A percentile compares a stretch with the other conserved stretches of the same genome.
These are phyloP conservation scores for Colostygia pectinataria DNA, from an alignment of 2,888 invertebrate genomes.

Conservation along the genomic window DNA sequence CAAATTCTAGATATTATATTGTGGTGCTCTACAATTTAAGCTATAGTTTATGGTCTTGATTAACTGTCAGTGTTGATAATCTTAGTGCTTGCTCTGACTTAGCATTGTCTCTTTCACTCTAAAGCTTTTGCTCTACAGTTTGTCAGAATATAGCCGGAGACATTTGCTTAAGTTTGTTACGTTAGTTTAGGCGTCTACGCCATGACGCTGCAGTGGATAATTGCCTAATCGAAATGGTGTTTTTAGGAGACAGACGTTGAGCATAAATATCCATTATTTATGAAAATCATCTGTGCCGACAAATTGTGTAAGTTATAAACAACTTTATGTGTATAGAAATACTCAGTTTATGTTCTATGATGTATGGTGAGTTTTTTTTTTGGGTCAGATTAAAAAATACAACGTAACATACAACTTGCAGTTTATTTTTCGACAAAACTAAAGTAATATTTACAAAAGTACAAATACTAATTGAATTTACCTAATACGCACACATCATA, in stretches of 20 bases:
- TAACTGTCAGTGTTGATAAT: no score
- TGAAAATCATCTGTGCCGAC: conserved; percentile 58
- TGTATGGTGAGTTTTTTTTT: conserved; percentile 6
- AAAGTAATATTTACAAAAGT: conserved; percentile 43
- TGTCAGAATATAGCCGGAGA: no score
- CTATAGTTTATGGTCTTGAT: no score
- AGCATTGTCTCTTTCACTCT: no score
- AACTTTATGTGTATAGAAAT: no score
- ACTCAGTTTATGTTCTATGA: conserved; percentile 10
- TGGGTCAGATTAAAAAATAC: conserved; percentile 6
- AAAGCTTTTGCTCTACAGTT: no score
- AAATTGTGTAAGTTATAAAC: conserved; percentile 40
- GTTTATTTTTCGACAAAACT: conserved; percentile 46
- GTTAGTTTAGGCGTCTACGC: no score
- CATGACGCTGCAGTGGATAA: conserved; percentile 6
- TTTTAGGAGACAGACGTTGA: conserved; percentile 44
- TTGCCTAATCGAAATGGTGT: conserved; percentile 13
- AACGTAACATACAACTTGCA: conserved; percentile 24
- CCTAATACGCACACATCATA: conserved; percentile 5
- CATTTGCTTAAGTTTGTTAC: no score
- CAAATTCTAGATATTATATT: no score
- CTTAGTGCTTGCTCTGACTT: no score
- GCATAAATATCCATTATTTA: conserved; percentile 48
- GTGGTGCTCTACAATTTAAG: no score
- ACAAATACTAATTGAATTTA: conserved; percentile 11